Percentiles rank a stretch among this genome's conserved stretches.
Conservation (phyloP, 2,888 invertebrate genomes). For the Orthosia gracilis region DNA sequence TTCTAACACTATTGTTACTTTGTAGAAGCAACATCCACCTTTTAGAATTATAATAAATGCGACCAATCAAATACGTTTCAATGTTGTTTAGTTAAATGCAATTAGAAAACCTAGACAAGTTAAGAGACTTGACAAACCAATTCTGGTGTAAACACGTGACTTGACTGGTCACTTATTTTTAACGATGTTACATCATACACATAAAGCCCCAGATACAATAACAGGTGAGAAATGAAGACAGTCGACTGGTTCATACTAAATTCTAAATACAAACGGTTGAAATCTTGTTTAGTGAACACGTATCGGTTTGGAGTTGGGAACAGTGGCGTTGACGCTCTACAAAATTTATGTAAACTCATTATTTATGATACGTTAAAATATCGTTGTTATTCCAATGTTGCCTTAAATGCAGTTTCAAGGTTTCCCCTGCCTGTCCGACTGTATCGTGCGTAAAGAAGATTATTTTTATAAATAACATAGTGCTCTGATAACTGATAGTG, state of each 20-base stretch:
- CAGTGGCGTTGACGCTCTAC: conserved; percentile 39
- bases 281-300: conserved; percentile 14
- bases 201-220: conserved; percentile 48
- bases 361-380: conserved; percentile 80
- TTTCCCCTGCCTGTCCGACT: conserved; percentile 68
- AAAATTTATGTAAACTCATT: conserved; percentile 67
- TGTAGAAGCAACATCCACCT: neutral
- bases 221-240: conserved; percentile 64
- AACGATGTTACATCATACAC: conserved; percentile 29
- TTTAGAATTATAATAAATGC: neutral
- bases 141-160: neutral
- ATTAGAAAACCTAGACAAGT: neutral
- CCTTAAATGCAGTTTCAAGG: conserved; percentile 84
- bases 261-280: conserved; percentile 61
- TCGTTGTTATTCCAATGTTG: conserved; percentile 83
- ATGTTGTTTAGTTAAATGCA: conserved; percentile 7
- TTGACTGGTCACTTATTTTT: conserved; percentile 23
- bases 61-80: neutral
- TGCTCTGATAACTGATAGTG: conserved; percentile 78
- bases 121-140: conserved; percentile 9
- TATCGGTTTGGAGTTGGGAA: neutral
- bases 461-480: conserved; percentile 76
- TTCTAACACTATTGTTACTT: neutral
- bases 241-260: conserved; percentile 60
- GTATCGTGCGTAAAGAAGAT: conserved; percentile 75